A percentile compares a stretch with the other conserved stretches of the same genome.
phyloP scores from a whole-genome alignment of 2,113 vertebrate genomes.

The Brachypteracias leptosomus region DNA sequence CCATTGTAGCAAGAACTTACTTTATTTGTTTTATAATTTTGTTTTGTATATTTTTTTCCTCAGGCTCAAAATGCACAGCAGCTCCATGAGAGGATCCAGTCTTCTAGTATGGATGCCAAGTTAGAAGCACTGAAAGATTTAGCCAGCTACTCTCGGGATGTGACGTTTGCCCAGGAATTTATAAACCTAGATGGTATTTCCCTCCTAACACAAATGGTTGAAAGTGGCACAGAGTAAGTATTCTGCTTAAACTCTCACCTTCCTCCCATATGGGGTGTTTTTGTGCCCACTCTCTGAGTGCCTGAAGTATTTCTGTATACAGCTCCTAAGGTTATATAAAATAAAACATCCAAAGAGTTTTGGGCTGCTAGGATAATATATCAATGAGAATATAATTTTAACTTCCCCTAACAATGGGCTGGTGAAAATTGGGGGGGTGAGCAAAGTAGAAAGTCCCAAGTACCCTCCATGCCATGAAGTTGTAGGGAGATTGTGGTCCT shows the following conservation, averaged over 20 bases:
- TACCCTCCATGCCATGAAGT: neutral
- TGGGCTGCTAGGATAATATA: neutral
- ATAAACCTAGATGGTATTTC: slow-evolving; percentile 98
- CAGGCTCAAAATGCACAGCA: slow-evolving; percentile 90
- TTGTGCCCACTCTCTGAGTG: neutral
- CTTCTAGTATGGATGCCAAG: slow-evolving; percentile 95
- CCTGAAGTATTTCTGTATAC: neutral
- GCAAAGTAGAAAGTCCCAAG: neutral
- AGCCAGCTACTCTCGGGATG: slow-evolving; percentile 90
- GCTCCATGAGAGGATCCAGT: slow-evolving; percentile 94
- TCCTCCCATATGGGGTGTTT: rapidly evolving
- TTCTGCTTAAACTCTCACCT: neutral
- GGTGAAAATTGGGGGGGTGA: neutral
- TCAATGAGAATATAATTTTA: neutral
- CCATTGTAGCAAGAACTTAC: neutral
- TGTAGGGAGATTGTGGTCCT: neutral
- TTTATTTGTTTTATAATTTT: neutral
- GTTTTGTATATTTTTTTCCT: neutral
- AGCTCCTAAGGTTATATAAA: neutral
- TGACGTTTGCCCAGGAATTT: slow-evolving; percentile 98
- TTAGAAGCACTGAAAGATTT: slow-evolving; percentile 94
- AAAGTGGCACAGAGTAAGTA: slow-evolving; percentile 97
- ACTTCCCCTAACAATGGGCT: neutral
- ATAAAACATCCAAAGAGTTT: neutral
- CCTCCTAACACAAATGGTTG: slow-evolving; percentile 96